Base-by-base conservation (phyloP, 2,113 vertebrate genomes). In the Machaerirhynchus nigripectus region DNA sequence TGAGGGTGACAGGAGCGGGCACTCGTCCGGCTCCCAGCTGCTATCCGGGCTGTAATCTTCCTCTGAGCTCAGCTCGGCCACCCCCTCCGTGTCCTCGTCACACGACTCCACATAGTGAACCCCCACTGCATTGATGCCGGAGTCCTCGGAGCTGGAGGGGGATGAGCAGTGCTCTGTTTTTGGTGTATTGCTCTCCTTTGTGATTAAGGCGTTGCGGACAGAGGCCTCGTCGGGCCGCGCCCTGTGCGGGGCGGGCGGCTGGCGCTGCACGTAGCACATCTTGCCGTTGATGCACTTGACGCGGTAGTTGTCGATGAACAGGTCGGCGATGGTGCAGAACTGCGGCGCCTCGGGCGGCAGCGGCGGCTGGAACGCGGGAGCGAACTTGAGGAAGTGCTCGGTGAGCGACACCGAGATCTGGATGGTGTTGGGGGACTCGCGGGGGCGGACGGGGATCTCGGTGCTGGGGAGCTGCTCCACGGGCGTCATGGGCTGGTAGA, bases 251-350 rank as follows among this genome's bases (percentile, higher is more conserved):
- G 90, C 84, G 2, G 97, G 89, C 4, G 96, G 98, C 61, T 99
- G 99, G 80, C 98, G 98, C 98, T 99, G 99, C 81, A 99, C 99
- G 2, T 99, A 99, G 96, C 99, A 99, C 99, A 99, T 99, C 98
- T 99, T 99, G 44, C 99, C 99, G 1, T 99, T 99, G 96, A 99
- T 99, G 96, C 99, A 99, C 79, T 99, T 99, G 59, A 99, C 99
- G 6, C 99, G 98, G 94, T 99, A 99, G 98, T 99, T 99, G 86
- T 99, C 99, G 61, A 99, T 98, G 92, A 99, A 99, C 77, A 99
- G 99, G 96, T 99, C 99, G 0, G 99, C 98, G 26, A 99, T 99
- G 49, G 98, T 98, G 95, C 99, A 99, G 98, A 99, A 99, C 91
- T 98, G 98, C 2, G 99, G 99, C 2, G 99, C 99, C 74, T 99